phyloP scores from a whole-genome alignment of 2,888 invertebrate genomes.

The Nemotelus pantherinus region DNA sequence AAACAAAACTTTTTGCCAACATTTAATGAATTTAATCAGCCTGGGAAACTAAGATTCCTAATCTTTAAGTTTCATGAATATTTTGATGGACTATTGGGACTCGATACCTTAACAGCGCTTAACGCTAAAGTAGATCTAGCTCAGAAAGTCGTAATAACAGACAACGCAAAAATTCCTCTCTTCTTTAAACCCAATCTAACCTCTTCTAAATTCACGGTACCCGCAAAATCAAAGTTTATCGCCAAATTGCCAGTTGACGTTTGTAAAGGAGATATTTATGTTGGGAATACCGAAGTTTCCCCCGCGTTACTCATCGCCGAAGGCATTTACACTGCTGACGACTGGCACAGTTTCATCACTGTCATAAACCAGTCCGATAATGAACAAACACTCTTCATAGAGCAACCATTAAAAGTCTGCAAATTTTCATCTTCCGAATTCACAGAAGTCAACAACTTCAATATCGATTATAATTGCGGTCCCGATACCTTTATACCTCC shows the following conservation, averaged over 20 bases:
- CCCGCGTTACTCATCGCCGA: no score
- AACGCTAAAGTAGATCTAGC: not conserved
- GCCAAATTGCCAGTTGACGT: slow-evolving; percentile 13
- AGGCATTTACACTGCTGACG: no score
- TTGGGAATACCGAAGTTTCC: not conserved
- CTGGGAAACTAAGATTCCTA: slow-evolving; percentile 23
- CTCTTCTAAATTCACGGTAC: slow-evolving; percentile 1
- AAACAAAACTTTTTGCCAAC: slow-evolving; percentile 36
- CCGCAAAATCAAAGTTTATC: not conserved
- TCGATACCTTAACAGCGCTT: not conserved
- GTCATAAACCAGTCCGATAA: no score
- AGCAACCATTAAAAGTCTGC: no score
- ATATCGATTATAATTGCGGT: no score
- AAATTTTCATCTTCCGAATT: no score
- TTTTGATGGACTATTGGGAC: slow-evolving; percentile 41
- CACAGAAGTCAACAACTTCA: no score
- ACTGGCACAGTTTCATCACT: no score
- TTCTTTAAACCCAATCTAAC: slow-evolving; percentile 17
- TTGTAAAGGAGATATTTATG: not conserved
- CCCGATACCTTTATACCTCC: no score
- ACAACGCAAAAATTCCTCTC: slow-evolving; percentile 12
- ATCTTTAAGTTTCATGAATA: slow-evolving; percentile 39
- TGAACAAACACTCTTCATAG: no score
- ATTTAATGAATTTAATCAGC: slow-evolving; percentile 40
- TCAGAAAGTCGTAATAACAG: slow-evolving; percentile 29